phyloP scores from a whole-genome alignment of 2,888 invertebrate genomes.

The Epirrhoe tristata region DNA sequence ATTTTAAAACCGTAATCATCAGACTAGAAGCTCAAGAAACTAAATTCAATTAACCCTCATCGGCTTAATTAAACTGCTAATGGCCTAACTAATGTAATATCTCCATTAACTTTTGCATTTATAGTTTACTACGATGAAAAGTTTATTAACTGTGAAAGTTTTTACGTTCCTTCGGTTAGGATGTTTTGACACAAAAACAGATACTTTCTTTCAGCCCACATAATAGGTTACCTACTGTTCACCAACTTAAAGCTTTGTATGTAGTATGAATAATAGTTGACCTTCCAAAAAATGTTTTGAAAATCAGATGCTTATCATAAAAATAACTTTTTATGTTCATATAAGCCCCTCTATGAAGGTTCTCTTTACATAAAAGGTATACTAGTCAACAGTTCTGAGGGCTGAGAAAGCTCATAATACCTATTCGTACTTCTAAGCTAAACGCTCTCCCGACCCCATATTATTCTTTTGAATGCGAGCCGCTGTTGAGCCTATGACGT shows the following conservation, averaged over 20 bases:
- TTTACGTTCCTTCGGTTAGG: too few relatives aligned
- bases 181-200: too few relatives aligned
- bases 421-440: constrained; percentile 43
- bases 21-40: too few relatives aligned
- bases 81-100: too few relatives aligned
- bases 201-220: too few relatives aligned
- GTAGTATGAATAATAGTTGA: neutral
- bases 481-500: constrained; percentile 19
- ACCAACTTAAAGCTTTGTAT: neutral
- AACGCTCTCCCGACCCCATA: constrained; percentile 43
- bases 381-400: constrained; percentile 33
- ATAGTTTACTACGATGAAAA: too few relatives aligned
- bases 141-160: too few relatives aligned
- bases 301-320: neutral
- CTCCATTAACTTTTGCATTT: too few relatives aligned
- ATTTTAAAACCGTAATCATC: too few relatives aligned
- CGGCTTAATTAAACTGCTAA: too few relatives aligned
- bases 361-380: constrained; percentile 15
- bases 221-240: too few relatives aligned
- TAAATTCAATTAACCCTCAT: too few relatives aligned
- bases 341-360: neutral
- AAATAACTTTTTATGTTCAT: neutral
- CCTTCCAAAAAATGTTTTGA: neutral
- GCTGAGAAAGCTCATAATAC: constrained; percentile 37
- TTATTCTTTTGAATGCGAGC: constrained; percentile 49